phyloP scores from a whole-genome alignment of 2,113 vertebrate species.

The Polyodon spathula region DNA sequence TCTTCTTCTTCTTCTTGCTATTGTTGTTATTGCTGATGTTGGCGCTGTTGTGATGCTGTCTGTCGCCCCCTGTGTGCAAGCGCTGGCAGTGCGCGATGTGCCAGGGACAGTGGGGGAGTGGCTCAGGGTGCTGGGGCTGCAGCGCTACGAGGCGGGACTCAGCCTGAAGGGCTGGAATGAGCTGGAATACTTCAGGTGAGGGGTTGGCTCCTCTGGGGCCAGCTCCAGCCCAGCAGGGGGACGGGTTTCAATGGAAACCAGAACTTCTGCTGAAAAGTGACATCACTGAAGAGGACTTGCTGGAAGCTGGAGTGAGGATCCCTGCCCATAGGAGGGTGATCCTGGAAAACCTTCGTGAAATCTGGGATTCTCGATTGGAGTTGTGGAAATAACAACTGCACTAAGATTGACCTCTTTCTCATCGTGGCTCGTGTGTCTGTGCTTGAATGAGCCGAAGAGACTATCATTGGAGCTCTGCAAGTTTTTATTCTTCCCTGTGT shows the following conservation, averaged over 20 bases:
- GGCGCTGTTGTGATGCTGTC: constrained; percentile 15
- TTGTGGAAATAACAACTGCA: not conserved
- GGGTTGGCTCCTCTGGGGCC: not conserved
- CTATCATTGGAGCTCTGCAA: too few species aligned
- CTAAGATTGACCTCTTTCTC: too few species aligned
- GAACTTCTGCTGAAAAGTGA: constrained; percentile 26
- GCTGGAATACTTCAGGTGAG: constrained; percentile 60
- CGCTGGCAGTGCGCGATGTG: constrained; percentile 47
- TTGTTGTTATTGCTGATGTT: not conserved
- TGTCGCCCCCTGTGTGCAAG: constrained; percentile 30
- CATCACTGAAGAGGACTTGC: constrained; percentile 58
- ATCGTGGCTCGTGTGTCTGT: too few species aligned
- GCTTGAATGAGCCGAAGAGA: too few species aligned
- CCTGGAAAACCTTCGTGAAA: constrained; percentile 45
- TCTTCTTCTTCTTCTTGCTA: too few species aligned
- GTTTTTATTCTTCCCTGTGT: too few species aligned
- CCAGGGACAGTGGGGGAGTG: constrained; percentile 50
- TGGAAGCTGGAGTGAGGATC: constrained; percentile 43
- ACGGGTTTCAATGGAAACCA: too few species aligned
- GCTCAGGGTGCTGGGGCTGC: constrained; percentile 48
- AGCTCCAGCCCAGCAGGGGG: too few species aligned
- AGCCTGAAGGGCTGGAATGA: constrained; percentile 63
- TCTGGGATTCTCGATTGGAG: constrained; percentile 47
- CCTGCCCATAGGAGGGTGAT: constrained; percentile 42
- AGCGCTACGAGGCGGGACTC: constrained; percentile 48